Base-by-base conservation (phyloP, 2,888 invertebrate species). In the Pheosia gnoma region DNA sequence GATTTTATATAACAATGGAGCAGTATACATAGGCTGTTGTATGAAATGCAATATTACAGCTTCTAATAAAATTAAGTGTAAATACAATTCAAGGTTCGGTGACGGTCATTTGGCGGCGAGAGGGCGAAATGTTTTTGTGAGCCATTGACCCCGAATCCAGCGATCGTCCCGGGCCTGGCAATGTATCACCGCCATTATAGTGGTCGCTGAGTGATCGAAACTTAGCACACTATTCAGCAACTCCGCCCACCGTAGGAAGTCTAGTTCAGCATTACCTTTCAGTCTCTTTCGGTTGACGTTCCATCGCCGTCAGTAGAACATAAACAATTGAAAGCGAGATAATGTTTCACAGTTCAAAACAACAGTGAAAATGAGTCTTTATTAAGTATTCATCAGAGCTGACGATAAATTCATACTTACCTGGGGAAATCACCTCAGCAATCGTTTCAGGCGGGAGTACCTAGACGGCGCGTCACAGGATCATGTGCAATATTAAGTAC, bases 341-440 rank as follows among this genome's bases (percentile, higher is more conserved):
- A 0, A 7, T 41, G 8, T 41, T 41, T 41, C 6, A 47, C 47
- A 47, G 11, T 10, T 47, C 2, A 10, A 47, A 10, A 47, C 11
- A 51, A 9, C 51, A 25, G 10, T 51, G 51, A 25, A 25, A 3
- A 25, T 51, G 25, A 25, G 25, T 25, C 51, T 7, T 7, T 7
- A 75, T 71, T 69, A 59, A 68, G 61, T 72, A 71, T 72, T 74
- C 75, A 72, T 75, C 70, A 65, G 65, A 68, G 62, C 59, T 55
- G 59, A 71, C 72, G 62, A 80, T 77, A 79, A 80, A 82, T 82
- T 82, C 78, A 84, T 79, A 67, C 71, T 74, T 77, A 72, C 78
- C 80, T 70, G 65, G 81, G 82, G 82, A 84, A 84, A 83, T 84
- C 74, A 74, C 66, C 71, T 65, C 59, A 59, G 63, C 61, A 57